Evolutionary conservation across 1,140 invertebrate species (phyloP), one percentile per base, ranked within the genome.

Genomic region (Calliopsis andreniformis): DNA sequence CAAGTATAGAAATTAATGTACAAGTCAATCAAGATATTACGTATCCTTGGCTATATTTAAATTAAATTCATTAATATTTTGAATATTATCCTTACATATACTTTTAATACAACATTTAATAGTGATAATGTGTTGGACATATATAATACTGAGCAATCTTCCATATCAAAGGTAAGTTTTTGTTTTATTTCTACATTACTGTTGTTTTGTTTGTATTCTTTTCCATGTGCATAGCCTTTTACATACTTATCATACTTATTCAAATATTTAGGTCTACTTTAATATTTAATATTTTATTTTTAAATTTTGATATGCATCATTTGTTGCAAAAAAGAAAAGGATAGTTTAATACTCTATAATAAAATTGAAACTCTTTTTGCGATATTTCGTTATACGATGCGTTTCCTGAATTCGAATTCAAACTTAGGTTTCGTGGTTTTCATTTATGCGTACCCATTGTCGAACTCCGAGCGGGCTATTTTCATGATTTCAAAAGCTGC

Each of bases 101-200:
- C 6, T 39, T 35, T 7, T 43, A 47, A 12, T 23, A 25, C 28
- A 59, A 20, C 47, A 78, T 68, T 53, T 23, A 45, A 72, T 23
- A 79, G 23, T 10, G 84, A 90, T 7, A 85, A 89, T 39, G 84
- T 91, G 55, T 73, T 91, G 45, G 85, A 84, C 53, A 80, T 90
- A 18, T 91, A 91, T 61, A 86, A 83, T 18, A 81, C 45, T n/a
- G 82, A 78, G 43, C 62, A 77, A 51, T 32, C 56, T 32, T 49
- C 77, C n/a, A 55, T 71, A 39, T 56, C 75, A 62, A 75, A 72
- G 79, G 89, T 87, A 58, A 89, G 85, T 86, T 61, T 58, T 25
- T 67, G 42, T 35, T 30, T 59, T 2, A 58, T 58, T 10, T 18
- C 3, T 30, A 43, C 8, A 20, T 55, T 53, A n/a, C n/a, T 68